Evolutionary conservation across 64 coral and sea anemone species (phyloP), one percentile per base, ranked within the genome.

Genomic region (Montipora cactus): DNA sequence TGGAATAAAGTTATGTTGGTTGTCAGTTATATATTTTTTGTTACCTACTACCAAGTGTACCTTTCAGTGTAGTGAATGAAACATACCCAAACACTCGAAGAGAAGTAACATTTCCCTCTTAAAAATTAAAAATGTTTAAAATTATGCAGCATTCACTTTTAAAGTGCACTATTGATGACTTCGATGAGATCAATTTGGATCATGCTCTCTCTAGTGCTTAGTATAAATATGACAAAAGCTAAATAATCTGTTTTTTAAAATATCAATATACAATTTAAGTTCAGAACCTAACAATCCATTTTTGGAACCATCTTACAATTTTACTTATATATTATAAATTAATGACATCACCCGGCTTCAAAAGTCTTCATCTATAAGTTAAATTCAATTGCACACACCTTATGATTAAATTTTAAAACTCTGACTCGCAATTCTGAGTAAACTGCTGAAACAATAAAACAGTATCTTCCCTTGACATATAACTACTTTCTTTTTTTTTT

Each of bases 211-310:
- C n/a, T 86, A 22, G 82, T 21, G 45, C 8, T 4, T 72, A 72
- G 47, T 67, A 86, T 86, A 86, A 86, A 86, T 86, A 86, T 71
- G 18, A 71, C 19, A 70, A 20, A 18, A 47, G 66, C 82, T 86
- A 71, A 86, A 86, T 72, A 50, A 8, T 13, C 44, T 64, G 46
- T 72, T 20, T 44, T 84, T 86, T 86, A 86, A 86, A 86, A 86
- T 70, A 86, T 14, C 66, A 86, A 50, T 71, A 86, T 86, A 72
- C 82, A 72, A 71, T 86, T 69, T 71, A 86, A 86, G 18, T 20
- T 71, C 64, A 46, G 16, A 50, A 71, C 8, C 45, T 51, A 11
- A 71, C 45, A 86, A 11, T 18, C 44, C 59, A 19, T 18, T 70
- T 71, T 84, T 68, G 28, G 66, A 37, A 37, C 37, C 7, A 84